Conservation (phyloP, 2,888 invertebrate species). For the Lepidonotus clava region DNA sequence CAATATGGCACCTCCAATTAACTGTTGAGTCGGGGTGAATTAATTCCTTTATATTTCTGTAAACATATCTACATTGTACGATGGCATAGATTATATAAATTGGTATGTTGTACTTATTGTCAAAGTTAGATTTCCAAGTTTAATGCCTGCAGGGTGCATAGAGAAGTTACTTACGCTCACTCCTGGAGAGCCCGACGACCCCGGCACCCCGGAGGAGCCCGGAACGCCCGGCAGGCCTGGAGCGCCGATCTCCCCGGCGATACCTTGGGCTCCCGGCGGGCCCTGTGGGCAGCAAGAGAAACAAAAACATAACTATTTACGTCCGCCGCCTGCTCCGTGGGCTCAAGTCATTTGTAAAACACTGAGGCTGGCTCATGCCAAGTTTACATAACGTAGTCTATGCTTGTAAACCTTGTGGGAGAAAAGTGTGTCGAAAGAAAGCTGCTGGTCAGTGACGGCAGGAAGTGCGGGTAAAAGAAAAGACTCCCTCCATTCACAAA, state of each 20-base stretch:
- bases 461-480: background rate
- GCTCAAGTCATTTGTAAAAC: background rate
- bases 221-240: constrained; percentile 9
- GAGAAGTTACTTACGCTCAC: background rate
- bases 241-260: constrained; percentile 35
- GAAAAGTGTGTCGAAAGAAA: background rate
- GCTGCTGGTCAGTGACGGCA: background rate
- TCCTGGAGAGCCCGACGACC: constrained; percentile 15
- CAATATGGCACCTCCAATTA: no score
- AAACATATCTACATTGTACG: no score
- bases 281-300: constrained; percentile 30
- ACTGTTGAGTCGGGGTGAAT: no score
- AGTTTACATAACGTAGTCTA: constrained; percentile 15
- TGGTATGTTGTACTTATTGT: no score
- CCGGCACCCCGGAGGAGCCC: background rate
- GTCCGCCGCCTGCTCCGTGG: background rate
- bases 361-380: background rate
- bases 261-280: background rate
- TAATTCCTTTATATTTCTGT: no score
- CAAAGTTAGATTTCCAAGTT: no score
- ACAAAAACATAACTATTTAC: constrained; percentile 40
- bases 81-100: no score
- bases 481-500: constrained; percentile 20
- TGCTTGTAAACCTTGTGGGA: background rate
- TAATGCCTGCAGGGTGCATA: background rate